Conservation (phyloP, 64 coral and sea anemone species). For the Montipora foliosa region DNA sequence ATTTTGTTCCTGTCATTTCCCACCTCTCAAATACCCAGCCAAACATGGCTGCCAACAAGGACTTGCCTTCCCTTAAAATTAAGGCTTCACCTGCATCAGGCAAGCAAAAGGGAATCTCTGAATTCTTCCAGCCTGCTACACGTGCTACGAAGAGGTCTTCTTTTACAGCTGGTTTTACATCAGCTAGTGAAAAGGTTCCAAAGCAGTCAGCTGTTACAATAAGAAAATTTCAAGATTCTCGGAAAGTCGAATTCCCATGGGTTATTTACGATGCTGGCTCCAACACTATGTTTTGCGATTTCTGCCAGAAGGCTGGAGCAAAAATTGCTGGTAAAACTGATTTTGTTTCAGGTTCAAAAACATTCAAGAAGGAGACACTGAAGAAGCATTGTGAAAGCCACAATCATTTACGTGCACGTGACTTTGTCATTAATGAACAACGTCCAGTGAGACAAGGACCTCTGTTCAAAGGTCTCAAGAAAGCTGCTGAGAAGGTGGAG, state of each 20-base stretch:
- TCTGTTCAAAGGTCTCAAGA: conserved; percentile 35
- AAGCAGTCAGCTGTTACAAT: not conserved
- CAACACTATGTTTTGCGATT: conserved; percentile 18
- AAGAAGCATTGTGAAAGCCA: conserved; percentile 38
- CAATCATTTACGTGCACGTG: conserved; percentile 31
- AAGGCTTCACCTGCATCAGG: not conserved
- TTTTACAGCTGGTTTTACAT: not conserved
- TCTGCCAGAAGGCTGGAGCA: conserved; percentile 26
- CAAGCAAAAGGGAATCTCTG: not conserved
- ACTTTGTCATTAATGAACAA: conserved; percentile 33
- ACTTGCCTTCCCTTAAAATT: not conserved
- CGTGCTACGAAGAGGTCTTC: conserved; percentile 20
- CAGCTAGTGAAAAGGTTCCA: not conserved
- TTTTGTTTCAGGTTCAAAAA: conserved; percentile 57
- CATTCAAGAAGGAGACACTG: conserved; percentile 59
- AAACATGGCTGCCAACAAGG: not conserved
- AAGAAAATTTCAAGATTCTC: not conserved
- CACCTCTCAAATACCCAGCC: conserved; percentile 24
- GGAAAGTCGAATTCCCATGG: not conserved
- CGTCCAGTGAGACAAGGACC: conserved; percentile 19
- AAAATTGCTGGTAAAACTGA: conserved; percentile 57
- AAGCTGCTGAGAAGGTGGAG: conserved; percentile 48
- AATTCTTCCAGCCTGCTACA: not conserved
- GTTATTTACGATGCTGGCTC: not conserved
- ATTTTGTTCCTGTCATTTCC: conserved; percentile 25